These are phyloP conservation scores for Creontiades dilutus DNA, from an alignment of 2,888 invertebrate species.

Conservation along the genomic window DNA sequence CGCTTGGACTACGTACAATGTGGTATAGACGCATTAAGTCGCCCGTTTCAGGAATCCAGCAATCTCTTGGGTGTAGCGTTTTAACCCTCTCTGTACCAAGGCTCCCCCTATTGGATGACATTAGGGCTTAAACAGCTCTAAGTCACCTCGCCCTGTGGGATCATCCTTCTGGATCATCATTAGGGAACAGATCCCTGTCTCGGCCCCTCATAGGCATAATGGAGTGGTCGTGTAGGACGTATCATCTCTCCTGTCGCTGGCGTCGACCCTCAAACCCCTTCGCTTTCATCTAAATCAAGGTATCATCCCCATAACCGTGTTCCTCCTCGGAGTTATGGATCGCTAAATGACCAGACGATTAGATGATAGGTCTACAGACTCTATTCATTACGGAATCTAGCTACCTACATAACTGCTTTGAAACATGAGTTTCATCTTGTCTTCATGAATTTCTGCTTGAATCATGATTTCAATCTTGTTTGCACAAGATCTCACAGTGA, in stretches of 20 bases:
- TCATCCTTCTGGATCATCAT: constrained; percentile 42
- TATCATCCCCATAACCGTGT: background rate
- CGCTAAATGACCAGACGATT: constrained; percentile 23
- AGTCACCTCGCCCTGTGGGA: constrained; percentile 40
- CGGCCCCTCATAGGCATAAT: constrained; percentile 18
- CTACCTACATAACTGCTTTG: background rate
- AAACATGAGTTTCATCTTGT: no score
- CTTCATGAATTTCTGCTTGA: no score
- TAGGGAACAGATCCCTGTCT: constrained; percentile 36
- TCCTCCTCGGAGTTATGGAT: constrained; percentile 20
- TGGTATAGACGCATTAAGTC: background rate
- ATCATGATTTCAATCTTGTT: no score
- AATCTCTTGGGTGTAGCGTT: constrained; percentile 12
- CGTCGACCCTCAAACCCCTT: constrained; percentile 13
- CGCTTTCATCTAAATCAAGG: constrained; percentile 24
- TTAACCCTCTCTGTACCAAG: background rate
- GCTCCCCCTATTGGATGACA: background rate
- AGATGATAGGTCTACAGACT: constrained; percentile 3
- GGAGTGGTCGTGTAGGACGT: constrained; percentile 39
- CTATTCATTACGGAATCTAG: background rate
- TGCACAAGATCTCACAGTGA: no score
- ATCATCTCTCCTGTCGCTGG: constrained; percentile 3
- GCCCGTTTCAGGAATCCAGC: background rate
- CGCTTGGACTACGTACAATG: no score
- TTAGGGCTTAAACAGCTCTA: constrained; percentile 35